Conservation (phyloP, 2,797 vertebrate genomes). For the Onychomys torridus region DNA sequence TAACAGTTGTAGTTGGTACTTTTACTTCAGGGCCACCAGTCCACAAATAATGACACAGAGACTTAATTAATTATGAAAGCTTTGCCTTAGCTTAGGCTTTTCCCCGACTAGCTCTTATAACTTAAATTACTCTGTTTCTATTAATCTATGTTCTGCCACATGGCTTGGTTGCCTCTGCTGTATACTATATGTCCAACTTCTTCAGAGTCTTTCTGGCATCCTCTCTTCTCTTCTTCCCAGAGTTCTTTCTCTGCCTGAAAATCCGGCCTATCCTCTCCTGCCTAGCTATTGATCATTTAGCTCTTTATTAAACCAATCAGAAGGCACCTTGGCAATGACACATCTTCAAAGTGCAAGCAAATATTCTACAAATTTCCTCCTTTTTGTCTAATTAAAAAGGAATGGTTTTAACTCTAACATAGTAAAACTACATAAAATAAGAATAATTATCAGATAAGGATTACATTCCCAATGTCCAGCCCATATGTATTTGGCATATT, state of each 20-base stretch:
- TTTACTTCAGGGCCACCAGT: background rate
- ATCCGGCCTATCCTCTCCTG: background rate
- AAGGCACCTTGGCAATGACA: background rate
- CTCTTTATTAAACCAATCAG: background rate
- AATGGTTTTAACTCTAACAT: too few relatives aligned
- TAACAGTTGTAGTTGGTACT: background rate
- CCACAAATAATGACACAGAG: background rate
- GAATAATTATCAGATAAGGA: too few relatives aligned
- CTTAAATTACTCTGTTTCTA: background rate
- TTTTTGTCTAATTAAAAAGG: too few relatives aligned
- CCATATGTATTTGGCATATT: too few relatives aligned
- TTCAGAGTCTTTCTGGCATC: background rate
- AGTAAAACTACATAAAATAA: too few relatives aligned
- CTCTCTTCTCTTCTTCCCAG: too few relatives aligned
- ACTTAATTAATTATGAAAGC: background rate
- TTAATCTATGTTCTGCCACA: background rate
- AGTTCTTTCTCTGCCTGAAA: background rate
- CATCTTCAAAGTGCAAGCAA: background rate
- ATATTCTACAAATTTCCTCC: background rate
- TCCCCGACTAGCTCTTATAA: background rate
- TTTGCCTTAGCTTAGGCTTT: background rate
- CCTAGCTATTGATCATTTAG: background rate
- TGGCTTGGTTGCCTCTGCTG: background rate
- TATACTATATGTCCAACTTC: background rate
- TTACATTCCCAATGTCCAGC: too few relatives aligned